Evolutionary conservation across 2,888 invertebrate genomes (phyloP).

Genomic region (Leucophenga maculata): DNA sequence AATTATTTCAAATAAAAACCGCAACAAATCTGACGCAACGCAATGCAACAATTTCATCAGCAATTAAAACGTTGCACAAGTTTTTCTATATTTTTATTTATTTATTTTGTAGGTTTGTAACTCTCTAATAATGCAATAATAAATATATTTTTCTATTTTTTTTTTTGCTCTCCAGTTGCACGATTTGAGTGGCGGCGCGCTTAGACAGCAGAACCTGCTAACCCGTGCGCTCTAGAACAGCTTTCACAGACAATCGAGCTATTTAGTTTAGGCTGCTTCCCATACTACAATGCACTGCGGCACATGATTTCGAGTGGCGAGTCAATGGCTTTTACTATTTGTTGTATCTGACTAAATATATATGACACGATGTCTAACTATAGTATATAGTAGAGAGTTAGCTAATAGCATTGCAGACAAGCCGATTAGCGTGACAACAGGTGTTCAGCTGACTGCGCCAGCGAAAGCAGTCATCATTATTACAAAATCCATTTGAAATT

Average conservation of each 20-base stretch:
- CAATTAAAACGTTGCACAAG: slow-evolving; percentile 33
- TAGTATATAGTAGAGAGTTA: too few species aligned
- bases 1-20: neutral
- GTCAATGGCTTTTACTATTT: too few species aligned
- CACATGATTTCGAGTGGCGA: neutral
- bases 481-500: too few species aligned
- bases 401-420: slow-evolving; percentile 1
- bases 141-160: neutral
- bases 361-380: neutral
- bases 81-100: slow-evolving; percentile 19
- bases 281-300: neutral
- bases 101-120: neutral
- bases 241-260: slow-evolving; percentile 7
- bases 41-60: slow-evolving; percentile 48
- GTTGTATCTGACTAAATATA: neutral
- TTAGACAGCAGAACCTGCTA: neutral
- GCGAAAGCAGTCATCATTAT: too few species aligned
- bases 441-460: neutral
- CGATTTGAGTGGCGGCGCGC: neutral
- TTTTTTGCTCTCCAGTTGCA: neutral
- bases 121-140: neutral
- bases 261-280: slow-evolving; percentile 12
- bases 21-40: slow-evolving; percentile 41
- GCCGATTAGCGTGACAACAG: slow-evolving; percentile 15
- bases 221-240: neutral